Conservation (phyloP, 1,140 invertebrate genomes). For the Stenopsyche tienmushanensis region DNA sequence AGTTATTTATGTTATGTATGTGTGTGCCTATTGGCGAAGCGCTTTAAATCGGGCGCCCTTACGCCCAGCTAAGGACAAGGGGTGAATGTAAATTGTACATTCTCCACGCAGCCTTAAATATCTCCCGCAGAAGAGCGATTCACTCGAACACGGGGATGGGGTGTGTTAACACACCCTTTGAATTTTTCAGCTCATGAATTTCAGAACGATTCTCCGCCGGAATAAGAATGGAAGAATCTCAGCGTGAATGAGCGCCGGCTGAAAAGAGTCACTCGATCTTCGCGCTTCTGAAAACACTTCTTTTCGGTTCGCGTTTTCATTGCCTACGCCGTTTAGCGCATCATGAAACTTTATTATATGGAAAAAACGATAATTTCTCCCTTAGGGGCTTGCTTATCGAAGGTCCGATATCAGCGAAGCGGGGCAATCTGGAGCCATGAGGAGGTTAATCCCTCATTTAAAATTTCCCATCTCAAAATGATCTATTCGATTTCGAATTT, state of each 20-base stretch:
- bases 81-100: background rate
- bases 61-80: background rate
- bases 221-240: constrained; percentile 17
- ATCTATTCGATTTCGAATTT: no score
- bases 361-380: background rate
- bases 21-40: no score
- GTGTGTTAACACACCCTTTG: constrained; percentile 37
- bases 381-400: no score
- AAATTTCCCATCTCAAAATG: no score
- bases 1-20: no score
- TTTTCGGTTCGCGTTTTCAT: background rate
- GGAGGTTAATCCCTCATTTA: no score
- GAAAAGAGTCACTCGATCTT: background rate
- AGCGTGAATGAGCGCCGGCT: background rate
- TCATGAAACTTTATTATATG: background rate
- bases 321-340: background rate
- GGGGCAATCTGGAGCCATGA: no score
- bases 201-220: constrained; percentile 28
- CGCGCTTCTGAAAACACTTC: background rate
- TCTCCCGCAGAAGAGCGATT: no score
- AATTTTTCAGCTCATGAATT: constrained; percentile 40
- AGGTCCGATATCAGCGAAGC: no score
- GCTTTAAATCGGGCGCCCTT: background rate
- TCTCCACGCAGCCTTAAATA: background rate
- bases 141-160: background rate